Base-by-base conservation (phyloP, 2,888 invertebrate genomes). In the Notocelia uddmanniana region DNA sequence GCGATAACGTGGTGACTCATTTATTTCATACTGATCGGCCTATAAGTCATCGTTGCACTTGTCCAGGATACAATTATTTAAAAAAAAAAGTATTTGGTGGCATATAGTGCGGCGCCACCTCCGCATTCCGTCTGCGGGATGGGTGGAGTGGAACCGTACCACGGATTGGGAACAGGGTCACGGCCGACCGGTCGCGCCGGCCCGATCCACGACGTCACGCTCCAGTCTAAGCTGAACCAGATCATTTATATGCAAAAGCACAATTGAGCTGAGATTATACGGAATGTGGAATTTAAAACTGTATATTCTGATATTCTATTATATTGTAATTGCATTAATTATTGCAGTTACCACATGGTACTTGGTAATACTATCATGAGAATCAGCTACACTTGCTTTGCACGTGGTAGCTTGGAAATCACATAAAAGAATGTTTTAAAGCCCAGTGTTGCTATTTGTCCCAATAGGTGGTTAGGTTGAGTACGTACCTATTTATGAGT, bases 161-260 rank as follows among this genome's bases (percentile, higher is more conserved):
- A 80, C 81, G 83, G 85, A 87, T 89, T 85, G 87, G 86, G 87
- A 90, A 91, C 84, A 88, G 87, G 92, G 92, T 92, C 92, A 92
- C 88, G 92, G 91, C 81, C 90, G 86, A 89, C 90, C 89, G 90
- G 89, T 89, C 83, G 81, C 78, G 76, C 83, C 83, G 80, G 50
- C 62, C 52, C 73, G 34, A 64, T 37, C 73, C 31, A 66, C 71
- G 67, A 66, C 71, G 67, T 60, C 71, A 67, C 57, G 57, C 70
- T 70, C 80, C 81, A 85, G 63, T 64, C 69, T 64, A 64, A 26
- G 70, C 41, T 69, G 52, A 31, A 62, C 72, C 48, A 45, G 55
- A 62, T 57, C 50, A 73, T 62, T 68, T 67, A 54, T 62, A 54
- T 62, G 62, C 62, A 73, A 62, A 55, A 45, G 54, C 48, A 59